Evolutionary conservation across 1,140 invertebrate genomes (phyloP), one percentile per base, ranked within the genome.

Genomic region (Halesus radiatus): DNA sequence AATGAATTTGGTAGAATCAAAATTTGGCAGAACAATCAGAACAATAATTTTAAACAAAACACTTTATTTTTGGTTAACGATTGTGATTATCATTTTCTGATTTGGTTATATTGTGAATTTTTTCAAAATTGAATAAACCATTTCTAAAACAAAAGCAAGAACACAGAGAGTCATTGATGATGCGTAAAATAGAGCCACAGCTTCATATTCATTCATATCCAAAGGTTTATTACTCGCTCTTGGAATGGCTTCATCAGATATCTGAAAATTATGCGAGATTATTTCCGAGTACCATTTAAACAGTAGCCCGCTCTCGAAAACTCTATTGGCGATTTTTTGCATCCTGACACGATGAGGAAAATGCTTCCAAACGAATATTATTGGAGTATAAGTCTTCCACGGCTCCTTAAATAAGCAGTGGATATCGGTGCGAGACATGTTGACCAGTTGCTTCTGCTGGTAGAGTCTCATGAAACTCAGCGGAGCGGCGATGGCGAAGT

Each of bases 271-370:
- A 15, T 68, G 23, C 20, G 26, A 8, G 7, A 68, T 45, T 13
- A 68, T 68, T 29, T 68, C 26, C 1, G 10, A 32, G 26, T 68
- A 16, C 80, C 80, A 81, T 53, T 81, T 81, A 32, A 78, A 81
- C 5, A 81, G 20, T 4, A 81, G 26, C 16, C 80, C 80, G 45
- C 75, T 81, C 37, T 81, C 80, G 45, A 78, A 81, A 18, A 81
- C 26, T 29, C 66, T 58, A 20, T 58, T 78, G 10, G 73, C 26
- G 13, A 78, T 81, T 3, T 18, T 7, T 16, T 81, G 66, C 45
- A 81, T 37, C 45, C 20, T 26, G 3, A 37, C 23, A 20, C 23
- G 37, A 53, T 50, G 60, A 26, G 80, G 80, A 66, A 37, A 73
- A 29, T 73, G 26, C 16, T 53, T 78, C 80, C 80, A 81, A 7